Base-by-base conservation (phyloP, 2,888 invertebrate species). In the Embidobia sp. region DNA sequence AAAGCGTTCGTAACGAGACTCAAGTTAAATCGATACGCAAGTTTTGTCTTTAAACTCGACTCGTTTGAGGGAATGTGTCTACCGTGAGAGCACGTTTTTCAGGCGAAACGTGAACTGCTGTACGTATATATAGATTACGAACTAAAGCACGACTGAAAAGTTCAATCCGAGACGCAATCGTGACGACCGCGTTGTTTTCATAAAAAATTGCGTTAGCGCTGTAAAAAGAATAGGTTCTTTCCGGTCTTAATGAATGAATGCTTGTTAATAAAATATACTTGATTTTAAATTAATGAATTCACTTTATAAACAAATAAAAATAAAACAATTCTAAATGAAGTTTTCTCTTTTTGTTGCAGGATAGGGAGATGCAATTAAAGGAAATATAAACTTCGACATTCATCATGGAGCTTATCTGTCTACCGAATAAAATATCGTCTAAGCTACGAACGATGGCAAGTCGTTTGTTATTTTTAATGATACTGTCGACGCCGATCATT, bases 291-390 rank as follows among this genome's bases (percentile, higher is more conserved):
- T n/a, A n/a, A n/a, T n/a, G n/a, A n/a, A n/a, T n/a, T n/a, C n/a
- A n/a, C n/a, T n/a, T n/a, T 22, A 22, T 22, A 4, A 22, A 22
- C 22, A 22, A 22, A 22, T 22, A 6, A 22, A 4, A 22, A 22
- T n/a, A 42, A 42, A 26, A 10, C 15, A 16, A 31, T 10, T 22
- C 6, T 22, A 1, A 44, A 26, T 10, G 10, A 16, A 2, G 1
- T 5, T 40, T 7, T 67, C 7, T 26, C 15, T 64, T 48, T 77
- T 31, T 82, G 80, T 87, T 88, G 1, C 84, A 88, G 88, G 82
- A 77, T 72, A 85, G 80, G 81, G 85, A 83, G 78, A 88, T 88
- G 88, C 84, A 79, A 82, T 51, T 80, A 74, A 78, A 63, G 69
- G 61, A 79, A 76, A 75, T 79, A 72, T 88, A 82, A 85, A 76